These are phyloP conservation scores for Orius insidiosus DNA, from an alignment of 1,140 invertebrate genomes.

Conservation along the genomic window DNA sequence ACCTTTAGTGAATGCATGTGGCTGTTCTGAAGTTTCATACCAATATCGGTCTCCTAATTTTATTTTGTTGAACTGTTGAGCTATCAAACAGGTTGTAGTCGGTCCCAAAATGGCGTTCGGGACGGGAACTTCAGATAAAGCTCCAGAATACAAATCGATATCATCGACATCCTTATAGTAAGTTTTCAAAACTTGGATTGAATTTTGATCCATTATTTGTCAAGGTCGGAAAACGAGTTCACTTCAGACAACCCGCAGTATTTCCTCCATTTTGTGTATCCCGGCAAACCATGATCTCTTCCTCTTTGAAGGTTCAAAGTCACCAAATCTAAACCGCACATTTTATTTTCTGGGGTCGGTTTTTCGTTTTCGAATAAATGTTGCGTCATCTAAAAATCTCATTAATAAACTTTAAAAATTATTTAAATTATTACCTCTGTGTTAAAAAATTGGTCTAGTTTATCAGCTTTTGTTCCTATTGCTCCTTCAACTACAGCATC, in stretches of 20 bases:
- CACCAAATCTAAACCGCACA: constrained; percentile 63
- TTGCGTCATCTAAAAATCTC: constrained; percentile 33
- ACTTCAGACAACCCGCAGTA: constrained; percentile 52
- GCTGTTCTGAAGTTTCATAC: constrained; percentile 55
- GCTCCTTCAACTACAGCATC: constrained; percentile 42
- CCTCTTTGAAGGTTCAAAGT: constrained; percentile 76
- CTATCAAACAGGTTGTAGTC: constrained; percentile 66
- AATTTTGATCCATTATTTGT: constrained; percentile 38
- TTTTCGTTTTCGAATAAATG: constrained; percentile 46
- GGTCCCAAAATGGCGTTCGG: constrained; percentile 57
- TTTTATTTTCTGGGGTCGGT: constrained; percentile 21
- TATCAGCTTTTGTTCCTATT: constrained; percentile 44
- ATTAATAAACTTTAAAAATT: background rate
- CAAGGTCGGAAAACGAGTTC: constrained; percentile 55
- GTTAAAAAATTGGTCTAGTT: constrained; percentile 48
- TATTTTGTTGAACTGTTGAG: constrained; percentile 63
- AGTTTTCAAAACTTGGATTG: constrained; percentile 38
- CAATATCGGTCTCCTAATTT: constrained; percentile 70
- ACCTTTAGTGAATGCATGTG: constrained; percentile 53
- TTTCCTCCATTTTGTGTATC: constrained; percentile 57
- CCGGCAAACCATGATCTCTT: constrained; percentile 69
- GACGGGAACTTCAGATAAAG: constrained; percentile 56
- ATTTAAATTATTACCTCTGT: constrained; percentile 38
- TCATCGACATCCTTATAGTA: constrained; percentile 66
- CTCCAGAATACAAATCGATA: constrained; percentile 73